Evolutionary conservation across 2,113 vertebrate genomes (phyloP), one percentile per base, ranked within the genome.

Genomic region (Muntiacus muntjak): DNA sequence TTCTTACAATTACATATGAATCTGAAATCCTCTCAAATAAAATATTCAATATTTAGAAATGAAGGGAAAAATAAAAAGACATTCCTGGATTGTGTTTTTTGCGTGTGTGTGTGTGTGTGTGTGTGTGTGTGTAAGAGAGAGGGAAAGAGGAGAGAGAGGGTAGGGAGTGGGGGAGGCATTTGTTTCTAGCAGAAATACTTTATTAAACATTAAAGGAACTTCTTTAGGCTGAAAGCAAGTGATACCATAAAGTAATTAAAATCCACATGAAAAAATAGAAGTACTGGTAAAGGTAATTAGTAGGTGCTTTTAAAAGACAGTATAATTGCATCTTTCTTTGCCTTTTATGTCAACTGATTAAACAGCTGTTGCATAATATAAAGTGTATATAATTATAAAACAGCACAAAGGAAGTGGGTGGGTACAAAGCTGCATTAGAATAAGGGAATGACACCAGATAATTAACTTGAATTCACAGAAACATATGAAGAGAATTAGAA

Each of bases 321-420:
- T 95, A 93, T 97, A 97, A 95, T 91, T 93, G 26, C 30, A 79
- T 96, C 88, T 97, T 96, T 91, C 23, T 95, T 84, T 11, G 78
- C 6, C 8, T 64, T 97, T 87, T 76, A 88, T 97, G 36, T 87
- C 52, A 94, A 64, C 6, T 96, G 86, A 93, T 96, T 96, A 95
- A 94, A 98, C 95, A 89, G 25, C 36, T 95, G 89, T 93, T 93
- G 28, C 79, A 93, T 79, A 89, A 95, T 95, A 79, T 28, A 95
- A 93, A 86, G 81, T 86, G 36, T 84, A 92, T 94, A 83, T 92
- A 95, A 97, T 98, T 97, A 67, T 23, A 78, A 21, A 87, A 90
- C 2, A 78, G 8, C 28, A 86, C 64, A 92, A 92, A 93, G 28
- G 17, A 71, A 11, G 8, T 97, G 26, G 10, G 2, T 94, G 16